Conservation (phyloP, 2,888 invertebrate species). For the Rotaria macrura region DNA sequence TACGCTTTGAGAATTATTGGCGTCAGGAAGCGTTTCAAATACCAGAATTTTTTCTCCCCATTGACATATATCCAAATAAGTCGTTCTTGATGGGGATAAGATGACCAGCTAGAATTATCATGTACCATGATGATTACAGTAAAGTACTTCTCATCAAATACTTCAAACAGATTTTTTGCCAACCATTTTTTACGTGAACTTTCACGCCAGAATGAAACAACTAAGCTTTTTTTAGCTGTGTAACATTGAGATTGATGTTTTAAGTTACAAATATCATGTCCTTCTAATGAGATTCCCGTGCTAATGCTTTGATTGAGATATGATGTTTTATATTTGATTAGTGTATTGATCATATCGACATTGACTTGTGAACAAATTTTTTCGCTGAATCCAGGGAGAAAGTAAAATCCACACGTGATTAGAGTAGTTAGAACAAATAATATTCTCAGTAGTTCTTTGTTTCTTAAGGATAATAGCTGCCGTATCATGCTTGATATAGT, state of each 20-base stretch:
- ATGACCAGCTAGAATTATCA: not conserved
- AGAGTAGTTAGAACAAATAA: too few relatives aligned
- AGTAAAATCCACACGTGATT: too few relatives aligned
- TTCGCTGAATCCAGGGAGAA: too few relatives aligned
- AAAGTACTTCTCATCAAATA: not conserved
- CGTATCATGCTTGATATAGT: too few relatives aligned
- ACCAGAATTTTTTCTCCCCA: not conserved
- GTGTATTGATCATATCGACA: rapidly evolving
- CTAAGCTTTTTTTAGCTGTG: not conserved
- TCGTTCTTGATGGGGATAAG: too few relatives aligned
- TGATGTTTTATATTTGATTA: not conserved
- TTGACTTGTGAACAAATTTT: not conserved
- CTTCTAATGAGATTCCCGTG: not conserved
- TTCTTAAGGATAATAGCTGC: too few relatives aligned
- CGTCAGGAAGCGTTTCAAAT: not conserved
- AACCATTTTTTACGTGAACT: not conserved
- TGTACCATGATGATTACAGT: not conserved
- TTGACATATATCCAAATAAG: not conserved
- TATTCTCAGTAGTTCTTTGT: too few relatives aligned
- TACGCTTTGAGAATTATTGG: not conserved
- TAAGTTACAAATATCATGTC: not conserved
- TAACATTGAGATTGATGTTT: not conserved
- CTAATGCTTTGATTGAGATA: not conserved
- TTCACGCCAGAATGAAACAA: not conserved
- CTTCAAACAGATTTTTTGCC: not conserved